Percentiles rank a stretch among this genome's conserved stretches.
phyloP scores from a whole-genome alignment of 1,140 invertebrate genomes.

The Belonocnema kinseyi region DNA sequence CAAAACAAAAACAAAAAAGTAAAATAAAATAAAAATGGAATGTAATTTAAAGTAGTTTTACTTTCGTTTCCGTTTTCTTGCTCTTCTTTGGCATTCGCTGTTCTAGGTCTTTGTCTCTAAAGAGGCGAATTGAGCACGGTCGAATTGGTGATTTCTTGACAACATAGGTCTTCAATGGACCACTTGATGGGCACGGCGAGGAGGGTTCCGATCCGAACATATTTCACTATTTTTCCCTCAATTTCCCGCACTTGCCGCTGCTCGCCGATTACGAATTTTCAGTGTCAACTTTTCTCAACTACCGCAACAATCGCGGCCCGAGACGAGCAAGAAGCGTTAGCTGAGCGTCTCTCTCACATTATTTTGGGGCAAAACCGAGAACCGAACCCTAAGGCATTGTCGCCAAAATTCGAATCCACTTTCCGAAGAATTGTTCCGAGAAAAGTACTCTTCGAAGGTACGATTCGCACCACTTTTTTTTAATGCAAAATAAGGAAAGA shows the following conservation, averaged over 20 bases:
- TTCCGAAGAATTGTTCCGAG: too few relatives aligned
- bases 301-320: too few relatives aligned
- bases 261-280: too few relatives aligned
- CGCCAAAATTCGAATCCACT: background rate
- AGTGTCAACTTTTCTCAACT: too few relatives aligned
- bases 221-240: background rate
- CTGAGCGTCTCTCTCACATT: conserved; percentile 24
- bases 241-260: too few relatives aligned
- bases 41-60: conserved; percentile 33
- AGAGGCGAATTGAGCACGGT: conserved; percentile 65
- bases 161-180: conserved; percentile 30
- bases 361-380: background rate
- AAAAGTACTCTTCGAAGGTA: too few relatives aligned
- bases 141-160: conserved; percentile 53
- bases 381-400: background rate
- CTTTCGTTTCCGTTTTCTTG: conserved; percentile 64
- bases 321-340: background rate
- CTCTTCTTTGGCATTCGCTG: conserved; percentile 66
- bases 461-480: too few relatives aligned
- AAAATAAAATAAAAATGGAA: background rate
- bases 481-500: too few relatives aligned
- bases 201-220: conserved; percentile 8
- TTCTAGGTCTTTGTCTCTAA: conserved; percentile 67
- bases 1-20: background rate
- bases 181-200: background rate